Evolutionary conservation across 2,888 invertebrate genomes (phyloP).

Genomic region (Cordilura impudica): DNA sequence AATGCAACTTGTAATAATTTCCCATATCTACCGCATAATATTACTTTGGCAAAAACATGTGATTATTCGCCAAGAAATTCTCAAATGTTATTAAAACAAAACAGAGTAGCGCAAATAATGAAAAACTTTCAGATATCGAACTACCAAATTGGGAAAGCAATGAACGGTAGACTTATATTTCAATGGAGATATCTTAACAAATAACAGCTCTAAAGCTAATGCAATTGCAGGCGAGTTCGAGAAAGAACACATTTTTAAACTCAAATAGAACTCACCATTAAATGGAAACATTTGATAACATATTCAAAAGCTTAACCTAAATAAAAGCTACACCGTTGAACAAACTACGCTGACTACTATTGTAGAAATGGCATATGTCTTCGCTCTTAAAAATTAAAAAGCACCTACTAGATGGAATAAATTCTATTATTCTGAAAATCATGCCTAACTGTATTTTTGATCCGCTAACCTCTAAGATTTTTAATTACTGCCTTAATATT

Average conservation of each 20-base stretch:
- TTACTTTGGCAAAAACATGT: no score
- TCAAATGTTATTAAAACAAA: no score
- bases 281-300: neutral
- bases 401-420: neutral
- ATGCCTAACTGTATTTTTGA: conserved; percentile 8
- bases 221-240: neutral
- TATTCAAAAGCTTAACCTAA: no score
- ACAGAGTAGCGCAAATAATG: no score
- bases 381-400: neutral
- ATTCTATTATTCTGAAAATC: conserved; percentile 1
- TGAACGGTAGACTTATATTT: no score
- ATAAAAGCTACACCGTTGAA: no score
- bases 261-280: neutral
- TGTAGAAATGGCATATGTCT: neutral
- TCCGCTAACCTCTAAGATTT: neutral
- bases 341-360: neutral
- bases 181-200: no score
- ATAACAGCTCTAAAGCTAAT: neutral
- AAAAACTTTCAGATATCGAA: no score
- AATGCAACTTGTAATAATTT: no score
- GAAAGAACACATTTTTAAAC: neutral
- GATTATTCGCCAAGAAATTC: no score
- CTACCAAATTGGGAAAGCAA: no score
- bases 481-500: conserved; percentile 6
- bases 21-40: no score